A percentile compares a stretch with the other conserved stretches of the same genome.
phyloP scores from a whole-genome alignment of 2,797 vertebrate genomes.

The Trichosurus vulpecula region DNA sequence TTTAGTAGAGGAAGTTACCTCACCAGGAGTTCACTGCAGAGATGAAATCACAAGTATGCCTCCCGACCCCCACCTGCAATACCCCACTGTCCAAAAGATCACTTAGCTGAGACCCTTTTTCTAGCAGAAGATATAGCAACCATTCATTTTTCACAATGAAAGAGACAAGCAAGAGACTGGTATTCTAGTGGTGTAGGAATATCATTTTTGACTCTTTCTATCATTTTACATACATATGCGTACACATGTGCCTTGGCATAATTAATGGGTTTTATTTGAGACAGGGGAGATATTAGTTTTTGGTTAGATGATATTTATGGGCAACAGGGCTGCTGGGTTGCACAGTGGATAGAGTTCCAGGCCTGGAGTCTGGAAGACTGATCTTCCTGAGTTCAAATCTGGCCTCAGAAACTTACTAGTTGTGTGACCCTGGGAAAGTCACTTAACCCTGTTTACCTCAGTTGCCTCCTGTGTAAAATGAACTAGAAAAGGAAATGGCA shows the following conservation, averaged over 20 bases:
- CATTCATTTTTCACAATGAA: not conserved
- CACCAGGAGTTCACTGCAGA: not conserved
- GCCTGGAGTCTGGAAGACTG: not conserved
- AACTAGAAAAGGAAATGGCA: not conserved
- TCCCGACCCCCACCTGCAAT: not conserved
- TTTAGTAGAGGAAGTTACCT: not conserved
- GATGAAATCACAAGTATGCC: not conserved
- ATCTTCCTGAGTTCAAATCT: not conserved
- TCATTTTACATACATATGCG: too few species aligned
- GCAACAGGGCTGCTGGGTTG: not conserved
- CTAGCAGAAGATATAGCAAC: not conserved
- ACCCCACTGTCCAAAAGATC: not conserved
- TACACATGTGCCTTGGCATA: not conserved
- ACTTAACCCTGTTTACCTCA: not conserved
- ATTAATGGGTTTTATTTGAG: not conserved
- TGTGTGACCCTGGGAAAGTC: not conserved
- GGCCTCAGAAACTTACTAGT: not conserved
- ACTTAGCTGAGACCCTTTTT: not conserved
- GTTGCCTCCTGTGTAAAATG: not conserved
- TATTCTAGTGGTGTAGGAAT: not conserved
- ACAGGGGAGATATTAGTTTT: not conserved
- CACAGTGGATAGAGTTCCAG: not conserved
- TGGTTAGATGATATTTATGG: not conserved
- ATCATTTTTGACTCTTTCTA: not conserved
- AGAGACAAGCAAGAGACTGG: not conserved